Evolutionary conservation across 2,888 invertebrate species (phyloP).

Genomic region (Torymus aiolomorphi): DNA sequence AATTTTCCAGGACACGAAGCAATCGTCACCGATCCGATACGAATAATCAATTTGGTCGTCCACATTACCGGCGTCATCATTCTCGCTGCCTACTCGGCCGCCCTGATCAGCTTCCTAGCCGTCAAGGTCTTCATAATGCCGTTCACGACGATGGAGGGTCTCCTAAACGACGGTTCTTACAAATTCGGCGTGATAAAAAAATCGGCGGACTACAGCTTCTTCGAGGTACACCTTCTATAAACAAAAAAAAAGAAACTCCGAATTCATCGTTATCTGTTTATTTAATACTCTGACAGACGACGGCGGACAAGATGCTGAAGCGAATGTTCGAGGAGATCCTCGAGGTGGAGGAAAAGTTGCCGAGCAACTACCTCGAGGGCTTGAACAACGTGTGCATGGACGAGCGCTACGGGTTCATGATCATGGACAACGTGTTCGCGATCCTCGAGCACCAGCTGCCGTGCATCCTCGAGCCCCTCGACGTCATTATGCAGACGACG

Average conservation of each 20-base stretch:
- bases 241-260: not conserved
- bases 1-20: constrained; percentile 63
- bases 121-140: constrained; percentile 71
- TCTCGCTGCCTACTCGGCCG: constrained; percentile 72
- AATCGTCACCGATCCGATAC: constrained; percentile 65
- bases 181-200: constrained; percentile 68
- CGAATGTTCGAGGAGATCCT: constrained; percentile 67
- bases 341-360: constrained; percentile 62
- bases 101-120: constrained; percentile 71
- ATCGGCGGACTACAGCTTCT: constrained; percentile 71
- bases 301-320: constrained; percentile 66
- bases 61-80: constrained; percentile 70
- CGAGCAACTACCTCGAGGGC: constrained; percentile 69
- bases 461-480: constrained; percentile 69
- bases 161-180: constrained; percentile 70
- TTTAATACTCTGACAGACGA: constrained; percentile 62
- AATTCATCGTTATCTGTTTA: not conserved
- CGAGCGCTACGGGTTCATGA: constrained; percentile 72
- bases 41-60: constrained; percentile 69
- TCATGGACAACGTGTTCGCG: constrained; percentile 68
- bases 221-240: constrained; percentile 64
- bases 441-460: constrained; percentile 66
- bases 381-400: constrained; percentile 66
- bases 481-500: constrained; percentile 70
- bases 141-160: constrained; percentile 72